Percentiles rank a stretch among this genome's conserved stretches.
Evolutionary conservation across 2,797 vertebrate species (phyloP).

Genomic region (Oryzias sinensis): DNA sequence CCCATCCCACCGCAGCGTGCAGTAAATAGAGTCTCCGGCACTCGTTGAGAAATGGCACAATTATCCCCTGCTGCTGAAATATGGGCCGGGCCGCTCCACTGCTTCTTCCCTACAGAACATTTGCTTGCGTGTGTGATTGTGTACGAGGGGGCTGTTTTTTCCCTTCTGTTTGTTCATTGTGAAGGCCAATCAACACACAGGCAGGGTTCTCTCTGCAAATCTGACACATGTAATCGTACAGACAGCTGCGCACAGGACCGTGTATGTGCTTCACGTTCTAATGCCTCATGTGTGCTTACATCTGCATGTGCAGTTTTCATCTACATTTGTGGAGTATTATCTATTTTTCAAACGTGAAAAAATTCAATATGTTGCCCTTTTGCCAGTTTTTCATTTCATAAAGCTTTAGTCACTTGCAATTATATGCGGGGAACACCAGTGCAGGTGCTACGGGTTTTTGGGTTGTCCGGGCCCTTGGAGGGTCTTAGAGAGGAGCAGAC

Average conservation of each 20-base stretch:
- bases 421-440: no score
- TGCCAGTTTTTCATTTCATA: no score
- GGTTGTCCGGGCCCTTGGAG: no score
- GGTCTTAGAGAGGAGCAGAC: no score
- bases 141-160: constrained; percentile 22
- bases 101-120: constrained; percentile 63
- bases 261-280: no score
- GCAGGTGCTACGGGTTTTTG: no score
- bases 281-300: no score
- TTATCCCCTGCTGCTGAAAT: constrained; percentile 80
- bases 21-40: constrained; percentile 78
- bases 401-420: no score
- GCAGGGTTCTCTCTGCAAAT: constrained; percentile 28
- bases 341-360: no score
- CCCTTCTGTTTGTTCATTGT: constrained; percentile 34
- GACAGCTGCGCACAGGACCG: neutral
- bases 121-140: constrained; percentile 32
- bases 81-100: constrained; percentile 74
- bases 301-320: no score
- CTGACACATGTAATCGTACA: constrained; percentile 22
- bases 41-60: constrained; percentile 80
- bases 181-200: constrained; percentile 39
- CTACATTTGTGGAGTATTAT: no score
- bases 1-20: constrained; percentile 73
- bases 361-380: no score